Base-by-base conservation (phyloP, 2,888 invertebrate genomes). In the Druceiella hillmani region DNA sequence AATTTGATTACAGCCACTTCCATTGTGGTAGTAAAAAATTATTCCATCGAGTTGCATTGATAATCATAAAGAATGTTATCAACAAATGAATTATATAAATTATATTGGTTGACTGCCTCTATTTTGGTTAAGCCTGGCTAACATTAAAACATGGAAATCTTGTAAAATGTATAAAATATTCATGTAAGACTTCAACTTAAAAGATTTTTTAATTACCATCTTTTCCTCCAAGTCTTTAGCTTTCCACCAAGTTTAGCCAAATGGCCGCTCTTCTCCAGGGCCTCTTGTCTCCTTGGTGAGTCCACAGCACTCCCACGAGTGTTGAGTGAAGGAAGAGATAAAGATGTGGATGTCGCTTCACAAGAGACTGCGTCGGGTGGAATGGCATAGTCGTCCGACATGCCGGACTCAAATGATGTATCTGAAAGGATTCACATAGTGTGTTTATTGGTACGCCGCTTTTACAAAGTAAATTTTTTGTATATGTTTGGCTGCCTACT, bases 331-430 rank as follows among this genome's bases (percentile, higher is more conserved):
- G 80, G 80, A 62, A 84, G 78, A 22, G 85, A 84, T 14, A 85
- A 83, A 53, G 87, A 87, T 58, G 86, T 76, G 48, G 81, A 81
- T 6, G 83, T 82, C 27, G 84, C 83, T 60, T 84, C 86, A 58
- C 80, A 79, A 41, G 88, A 89, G 11, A 89, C 76, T 1, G 93
- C 93, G 64, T 95, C 95, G 6, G 95, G 95, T 6, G 95, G 95
- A 55, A 95, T 84, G 40, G 94, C 94, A 65, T 95, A 95, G 72
- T 95, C 95, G 60, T 94, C 93, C 20, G 94, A 93, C 72, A 91
- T 83, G 53, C 92, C 91, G 39, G 91, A 91, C 65, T 92, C 92
- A 69, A 90, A 86, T 42, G 91, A 91, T 48, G 87, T 87, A 66
- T 89, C 88, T 88, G 76, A 62, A 73, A 76, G 69, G 63, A 43